Percentiles rank a stretch among this genome's conserved stretches.
phyloP scores from a whole-genome alignment of 2,113 vertebrate genomes.

The Pseudolaguvia tuberculata region DNA sequence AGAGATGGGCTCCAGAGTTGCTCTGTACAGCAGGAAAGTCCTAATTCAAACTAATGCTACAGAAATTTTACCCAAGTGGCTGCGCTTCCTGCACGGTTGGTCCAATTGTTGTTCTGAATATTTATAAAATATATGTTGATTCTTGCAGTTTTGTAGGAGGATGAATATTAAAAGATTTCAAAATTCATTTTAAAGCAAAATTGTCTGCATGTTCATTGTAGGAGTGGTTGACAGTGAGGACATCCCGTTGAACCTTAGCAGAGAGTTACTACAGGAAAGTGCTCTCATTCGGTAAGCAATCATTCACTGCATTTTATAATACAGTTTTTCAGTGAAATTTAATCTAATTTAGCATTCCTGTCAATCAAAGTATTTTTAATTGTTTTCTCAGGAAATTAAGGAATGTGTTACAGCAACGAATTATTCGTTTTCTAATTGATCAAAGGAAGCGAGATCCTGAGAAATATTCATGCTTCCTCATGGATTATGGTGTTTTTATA shows the following conservation, averaged over 20 bases:
- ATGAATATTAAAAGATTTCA: too few relatives aligned
- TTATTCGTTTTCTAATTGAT: constrained; percentile 90
- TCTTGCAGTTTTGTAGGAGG: too few relatives aligned
- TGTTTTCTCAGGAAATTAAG: constrained; percentile 80
- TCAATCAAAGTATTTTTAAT: not conserved
- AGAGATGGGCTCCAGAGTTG: constrained; percentile 84
- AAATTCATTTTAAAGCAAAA: too few relatives aligned
- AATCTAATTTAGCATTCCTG: not conserved
- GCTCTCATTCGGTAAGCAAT: constrained; percentile 80
- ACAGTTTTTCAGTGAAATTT: too few relatives aligned
- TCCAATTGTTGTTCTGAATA: not conserved
- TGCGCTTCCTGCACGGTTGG: constrained; percentile 88
- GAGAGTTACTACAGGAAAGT: constrained; percentile 95
- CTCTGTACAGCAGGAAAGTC: constrained; percentile 92
- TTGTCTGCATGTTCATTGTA: constrained; percentile 48
- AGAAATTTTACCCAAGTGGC: constrained; percentile 92
- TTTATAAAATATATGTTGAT: not conserved
- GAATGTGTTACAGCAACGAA: constrained; percentile 84
- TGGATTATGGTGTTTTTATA: constrained; percentile 91
- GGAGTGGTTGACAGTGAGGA: constrained; percentile 98
- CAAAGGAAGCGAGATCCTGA: constrained; percentile 93
- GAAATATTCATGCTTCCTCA: constrained; percentile 91
- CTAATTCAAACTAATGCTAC: constrained; percentile 92
- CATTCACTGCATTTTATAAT: not conserved
- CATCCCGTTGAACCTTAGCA: constrained; percentile 93